Conservation (phyloP, 2,797 vertebrate genomes). For the Anguilla obscura region DNA sequence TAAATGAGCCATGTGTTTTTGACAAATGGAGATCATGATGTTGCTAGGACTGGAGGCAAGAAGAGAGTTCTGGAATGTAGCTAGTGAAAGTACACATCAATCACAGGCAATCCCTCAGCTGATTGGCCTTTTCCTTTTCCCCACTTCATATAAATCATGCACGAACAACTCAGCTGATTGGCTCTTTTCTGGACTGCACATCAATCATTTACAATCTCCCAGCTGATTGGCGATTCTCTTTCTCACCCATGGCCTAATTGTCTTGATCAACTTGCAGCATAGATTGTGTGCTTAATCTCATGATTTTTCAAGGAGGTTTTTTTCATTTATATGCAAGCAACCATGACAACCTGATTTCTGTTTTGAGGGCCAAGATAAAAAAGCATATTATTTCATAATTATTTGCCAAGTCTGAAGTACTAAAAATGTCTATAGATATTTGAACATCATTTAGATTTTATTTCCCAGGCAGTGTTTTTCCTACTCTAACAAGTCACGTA, state of each 20-base stretch:
- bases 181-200: constrained; percentile 35
- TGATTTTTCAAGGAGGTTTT: neutral
- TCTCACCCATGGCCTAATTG: constrained; percentile 19
- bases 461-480: neutral
- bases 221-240: constrained; percentile 19
- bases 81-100: neutral
- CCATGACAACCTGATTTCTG: constrained; percentile 15
- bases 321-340: constrained; percentile 6
- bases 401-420: neutral
- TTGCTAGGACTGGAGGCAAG: neutral
- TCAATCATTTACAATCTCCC: no score
- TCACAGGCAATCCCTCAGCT: constrained; percentile 37
- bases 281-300: neutral
- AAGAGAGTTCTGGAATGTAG: constrained; percentile 18
- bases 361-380: constrained; percentile 17
- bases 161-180: constrained; percentile 47
- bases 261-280: neutral
- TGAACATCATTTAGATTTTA: neutral
- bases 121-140: constrained; percentile 48
- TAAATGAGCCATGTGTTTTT: constrained; percentile 59
- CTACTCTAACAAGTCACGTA: neutral
- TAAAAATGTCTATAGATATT: neutral
- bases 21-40: constrained; percentile 48
- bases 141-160: constrained; percentile 16
- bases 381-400: constrained; percentile 2